Base-by-base conservation (phyloP, 1,140 invertebrate species). In the Drosophila repletoides region DNA sequence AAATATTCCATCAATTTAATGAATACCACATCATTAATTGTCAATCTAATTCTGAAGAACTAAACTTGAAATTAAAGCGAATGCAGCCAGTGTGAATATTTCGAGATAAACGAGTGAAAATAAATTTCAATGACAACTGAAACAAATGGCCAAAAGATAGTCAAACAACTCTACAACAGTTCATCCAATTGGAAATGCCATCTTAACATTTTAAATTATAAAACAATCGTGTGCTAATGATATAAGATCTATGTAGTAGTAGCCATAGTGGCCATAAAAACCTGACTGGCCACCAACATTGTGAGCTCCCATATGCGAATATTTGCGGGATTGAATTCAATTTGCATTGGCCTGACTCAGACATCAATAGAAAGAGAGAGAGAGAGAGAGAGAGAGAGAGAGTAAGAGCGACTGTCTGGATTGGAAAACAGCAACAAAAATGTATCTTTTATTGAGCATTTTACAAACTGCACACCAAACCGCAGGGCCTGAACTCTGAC, bases 391-490 rank as follows among this genome's bases (percentile, higher is more conserved):
- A 22, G 33, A 29, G n/a, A 19, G 56, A 72, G 68, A 49, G 66
- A 75, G 80, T 71, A 63, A 71, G 76, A n/a, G 59, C 70, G n/a
- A 61, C 59, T 41, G 33, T 14, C 52, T 34, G 53, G 46, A 58
- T 61, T 34, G 36, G 24, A 53, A 34, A 14, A 24, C 33, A 24
- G 36, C 59, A 72, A 48, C 58, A 72, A 76, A 80, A 86, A 72
- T 75, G 55, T 67, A 64, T 86, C 68, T 80, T 84, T 84, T 86
- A 84, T 86, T 86, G 74, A 69, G 72, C 80, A 80, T 84, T 81
- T 84, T 86, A 72, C 80, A 84, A 84, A 75, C 80, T 63, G 79
- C 70, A 79, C 71, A 84, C 68, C 79, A 70, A 67, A 80, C 75
- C 75, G 38, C 75, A 72, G 80, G 81, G 80, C 72, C 67, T 72